Conservation (phyloP, 2,113 vertebrate genomes). For the Alouatta palliata region DNA sequence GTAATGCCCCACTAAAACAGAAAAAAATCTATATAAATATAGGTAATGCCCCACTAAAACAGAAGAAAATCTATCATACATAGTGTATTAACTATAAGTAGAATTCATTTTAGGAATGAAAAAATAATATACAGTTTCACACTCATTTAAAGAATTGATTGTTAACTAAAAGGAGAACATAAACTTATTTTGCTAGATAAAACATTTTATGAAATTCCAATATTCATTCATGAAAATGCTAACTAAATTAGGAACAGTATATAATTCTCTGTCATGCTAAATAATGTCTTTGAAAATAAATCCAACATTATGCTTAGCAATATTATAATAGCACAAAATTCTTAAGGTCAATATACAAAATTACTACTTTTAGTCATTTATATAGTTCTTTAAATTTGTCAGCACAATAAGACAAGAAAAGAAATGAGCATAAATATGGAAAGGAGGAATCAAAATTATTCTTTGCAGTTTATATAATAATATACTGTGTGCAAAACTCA, state of each 20-base stretch:
- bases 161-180: background rate
- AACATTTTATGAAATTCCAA: background rate
- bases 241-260: background rate
- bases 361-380: background rate
- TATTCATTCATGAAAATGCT: background rate
- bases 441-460: background rate
- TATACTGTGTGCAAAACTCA: background rate
- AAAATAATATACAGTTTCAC: background rate
- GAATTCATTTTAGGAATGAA: conserved; percentile 5
- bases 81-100: background rate
- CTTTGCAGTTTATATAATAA: background rate
- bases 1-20: background rate
- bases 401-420: background rate
- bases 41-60: no score
- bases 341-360: background rate
- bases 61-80: background rate
- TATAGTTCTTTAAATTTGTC: background rate
- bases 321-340: background rate
- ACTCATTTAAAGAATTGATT: background rate
- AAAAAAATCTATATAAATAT: background rate
- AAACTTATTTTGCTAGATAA: background rate
- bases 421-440: background rate
- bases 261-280: background rate
- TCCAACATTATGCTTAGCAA: background rate
- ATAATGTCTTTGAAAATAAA: background rate